Base-by-base conservation (phyloP, 2,113 vertebrate genomes). In the Anguilla rostrata region DNA sequence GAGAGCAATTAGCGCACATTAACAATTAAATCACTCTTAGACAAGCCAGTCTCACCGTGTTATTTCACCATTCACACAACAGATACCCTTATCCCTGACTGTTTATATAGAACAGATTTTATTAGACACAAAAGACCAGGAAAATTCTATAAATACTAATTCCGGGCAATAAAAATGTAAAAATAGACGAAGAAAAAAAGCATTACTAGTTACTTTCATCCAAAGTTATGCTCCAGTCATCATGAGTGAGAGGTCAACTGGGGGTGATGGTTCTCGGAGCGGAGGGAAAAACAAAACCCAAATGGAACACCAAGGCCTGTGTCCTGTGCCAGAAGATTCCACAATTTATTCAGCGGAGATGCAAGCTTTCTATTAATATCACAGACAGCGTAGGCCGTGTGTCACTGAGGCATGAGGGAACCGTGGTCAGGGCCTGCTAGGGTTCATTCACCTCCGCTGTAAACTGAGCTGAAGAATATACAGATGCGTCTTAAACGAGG, bases 141-240 rank as follows among this genome's bases (percentile, higher is more conserved):
- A 94, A 95, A 93, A 90, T 94, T 90, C 96, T 97, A 96, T 96
- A 97, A 97, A 97, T 97, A 93, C 88, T 87, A 66, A 20, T 66
- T 26, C 22, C 5, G 60, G 22, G 22, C 7, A 53, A 53, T 53
- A 53, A 14, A 53, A 53, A 46, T 60, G 60, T 20, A 75, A 75
- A 75, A 71, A 89, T 86, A 93, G 94, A 94, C 94, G 95, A 95
- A 95, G 94, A 95, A 93, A 92, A 87, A 78, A 86, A 34, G 43
- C 9, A 46, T 46, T 11, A 12, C 14, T 92, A 93, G 88, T 94
- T 95, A 88, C 92, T 94, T 96, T 94, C 95, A 93, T 89, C 90
- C 90, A 91, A 34, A 92, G 91, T 95, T 94, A 92, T 94, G 94
- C 95, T 95, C 95, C 94, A 97, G 95, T 95, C 94, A 93, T 49